Percentiles rank a stretch among this genome's conserved stretches.
These are phyloP conservation scores for Rhaphigaster nebulosa DNA, from an alignment of 2,888 invertebrate species.

Conservation along the genomic window DNA sequence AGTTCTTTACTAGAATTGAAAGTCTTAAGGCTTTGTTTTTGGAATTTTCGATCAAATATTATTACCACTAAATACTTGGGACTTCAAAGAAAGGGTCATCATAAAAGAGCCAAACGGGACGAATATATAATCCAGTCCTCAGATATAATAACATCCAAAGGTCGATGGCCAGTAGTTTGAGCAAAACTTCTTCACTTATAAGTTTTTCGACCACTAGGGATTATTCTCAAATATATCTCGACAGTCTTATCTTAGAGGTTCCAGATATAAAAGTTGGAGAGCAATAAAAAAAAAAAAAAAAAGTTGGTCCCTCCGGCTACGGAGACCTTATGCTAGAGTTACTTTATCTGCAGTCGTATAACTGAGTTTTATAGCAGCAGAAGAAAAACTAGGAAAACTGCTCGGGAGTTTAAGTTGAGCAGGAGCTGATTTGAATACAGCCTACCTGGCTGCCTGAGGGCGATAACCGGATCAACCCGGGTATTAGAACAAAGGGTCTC, in stretches of 20 bases:
- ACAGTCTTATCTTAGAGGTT: not conserved
- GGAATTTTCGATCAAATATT: no score
- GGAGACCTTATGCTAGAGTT: not conserved
- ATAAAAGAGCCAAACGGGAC: not conserved
- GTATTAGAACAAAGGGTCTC: conserved; percentile 28
- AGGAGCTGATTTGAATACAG: conserved; percentile 22
- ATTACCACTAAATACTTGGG: no score
- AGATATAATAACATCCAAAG: not conserved
- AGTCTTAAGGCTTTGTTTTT: no score
- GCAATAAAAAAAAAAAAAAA: conserved; percentile 6
- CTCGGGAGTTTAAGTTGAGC: not conserved
- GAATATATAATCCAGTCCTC: no score
- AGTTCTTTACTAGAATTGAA: no score
- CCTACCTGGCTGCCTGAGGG: not conserved
- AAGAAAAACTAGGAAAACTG: conserved; percentile 35
- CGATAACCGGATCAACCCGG: conserved; percentile 20
- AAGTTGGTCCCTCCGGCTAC: not conserved
- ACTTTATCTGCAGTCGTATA: conserved; percentile 7
- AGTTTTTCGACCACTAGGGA: not conserved
- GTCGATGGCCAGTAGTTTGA: not conserved
- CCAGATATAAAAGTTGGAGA: conserved; percentile 5
- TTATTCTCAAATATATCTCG: not conserved
- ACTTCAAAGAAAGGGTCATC: no score
- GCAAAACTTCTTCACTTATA: not conserved
- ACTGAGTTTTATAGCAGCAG: conserved; percentile 11